Evolutionary conservation across 2,113 vertebrate genomes (phyloP).

Genomic region (Condylura cristata): DNA sequence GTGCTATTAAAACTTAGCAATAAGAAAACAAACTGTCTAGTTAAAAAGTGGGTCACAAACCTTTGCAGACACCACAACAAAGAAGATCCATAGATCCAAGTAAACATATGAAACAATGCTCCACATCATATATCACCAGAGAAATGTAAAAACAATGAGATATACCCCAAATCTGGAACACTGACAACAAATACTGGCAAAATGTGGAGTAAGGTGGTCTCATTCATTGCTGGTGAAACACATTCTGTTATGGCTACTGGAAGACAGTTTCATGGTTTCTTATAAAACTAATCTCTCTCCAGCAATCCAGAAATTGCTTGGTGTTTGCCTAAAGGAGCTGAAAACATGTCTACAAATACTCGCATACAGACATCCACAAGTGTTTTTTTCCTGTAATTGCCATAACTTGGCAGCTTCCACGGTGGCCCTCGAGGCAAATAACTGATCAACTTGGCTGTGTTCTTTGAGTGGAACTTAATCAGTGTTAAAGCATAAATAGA

Average conservation of each 20-base stretch:
- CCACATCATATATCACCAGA: neutral
- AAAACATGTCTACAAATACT: neutral
- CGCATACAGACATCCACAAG: neutral
- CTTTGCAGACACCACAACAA: neutral
- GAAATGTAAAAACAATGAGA: neutral
- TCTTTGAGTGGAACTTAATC: neutral
- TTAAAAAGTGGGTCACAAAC: neutral
- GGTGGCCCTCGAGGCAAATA: neutral
- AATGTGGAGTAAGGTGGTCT: neutral
- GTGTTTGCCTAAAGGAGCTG: neutral
- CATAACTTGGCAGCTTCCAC: neutral
- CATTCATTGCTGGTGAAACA: neutral
- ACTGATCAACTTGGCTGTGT: neutral
- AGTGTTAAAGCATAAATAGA: neutral
- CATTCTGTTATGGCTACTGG: neutral
- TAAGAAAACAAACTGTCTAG: neutral
- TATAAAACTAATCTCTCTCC: neutral
- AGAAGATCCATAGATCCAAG: neutral
- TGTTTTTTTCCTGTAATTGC: neutral
- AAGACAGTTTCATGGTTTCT: neutral
- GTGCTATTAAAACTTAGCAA: neutral
- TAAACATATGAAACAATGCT: neutral
- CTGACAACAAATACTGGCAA: neutral
- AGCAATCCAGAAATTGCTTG: neutral
- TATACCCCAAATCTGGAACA: neutral